Evolutionary conservation across 2,113 vertebrate genomes (phyloP).

Genomic region (Nyctibius bracteatus): DNA sequence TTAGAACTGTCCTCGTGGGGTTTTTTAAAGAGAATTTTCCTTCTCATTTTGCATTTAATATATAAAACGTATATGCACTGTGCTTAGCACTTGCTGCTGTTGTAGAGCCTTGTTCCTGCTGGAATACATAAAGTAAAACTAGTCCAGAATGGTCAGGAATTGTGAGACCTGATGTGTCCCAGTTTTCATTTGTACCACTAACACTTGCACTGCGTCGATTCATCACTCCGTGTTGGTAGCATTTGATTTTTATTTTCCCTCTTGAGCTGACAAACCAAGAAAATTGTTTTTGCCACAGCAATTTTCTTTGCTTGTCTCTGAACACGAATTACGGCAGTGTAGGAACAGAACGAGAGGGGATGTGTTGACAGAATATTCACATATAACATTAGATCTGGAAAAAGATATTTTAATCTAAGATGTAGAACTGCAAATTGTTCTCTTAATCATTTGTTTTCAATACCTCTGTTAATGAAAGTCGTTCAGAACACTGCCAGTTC

Average conservation of each 20-base stretch:
- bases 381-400: neutral
- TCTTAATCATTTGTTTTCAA: neutral
- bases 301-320: neutral
- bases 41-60: constrained; percentile 17
- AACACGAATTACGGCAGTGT: neutral
- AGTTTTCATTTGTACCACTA: neutral
- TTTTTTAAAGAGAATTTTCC: neutral
- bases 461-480: neutral
- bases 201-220: neutral
- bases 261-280: neutral
- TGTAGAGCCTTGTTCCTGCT: neutral
- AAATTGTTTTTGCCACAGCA: neutral
- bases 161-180: neutral
- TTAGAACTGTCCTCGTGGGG: neutral
- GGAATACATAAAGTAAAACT: neutral
- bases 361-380: neutral
- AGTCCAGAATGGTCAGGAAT: neutral
- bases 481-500: neutral
- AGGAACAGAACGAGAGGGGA: neutral
- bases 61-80: constrained; percentile 2
- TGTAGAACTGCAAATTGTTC: neutral
- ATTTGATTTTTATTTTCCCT: neutral
- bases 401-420: neutral
- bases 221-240: neutral
- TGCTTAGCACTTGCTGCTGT: neutral